Evolutionary conservation across 2,888 invertebrate genomes (phyloP).

Genomic region (Hemithea aestivaria): DNA sequence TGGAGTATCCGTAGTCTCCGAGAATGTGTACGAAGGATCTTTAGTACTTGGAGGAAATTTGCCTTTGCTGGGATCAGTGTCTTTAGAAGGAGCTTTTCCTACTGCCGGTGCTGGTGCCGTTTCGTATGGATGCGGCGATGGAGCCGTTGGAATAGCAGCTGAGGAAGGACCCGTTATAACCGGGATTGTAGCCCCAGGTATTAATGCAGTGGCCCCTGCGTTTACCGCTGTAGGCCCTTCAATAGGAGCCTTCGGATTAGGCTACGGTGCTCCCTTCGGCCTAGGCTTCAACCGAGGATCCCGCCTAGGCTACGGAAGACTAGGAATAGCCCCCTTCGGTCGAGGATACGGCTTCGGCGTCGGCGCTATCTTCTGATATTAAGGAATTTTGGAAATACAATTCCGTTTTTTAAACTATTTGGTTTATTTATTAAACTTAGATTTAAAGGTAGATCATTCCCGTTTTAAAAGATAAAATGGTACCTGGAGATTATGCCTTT

Average conservation of each 20-base stretch:
- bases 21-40: conserved; percentile 38
- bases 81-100: conserved; percentile 25
- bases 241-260: conserved; percentile 6
- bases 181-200: conserved; percentile 2
- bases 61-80: conserved; percentile 30
- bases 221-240: conserved; percentile 1
- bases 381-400: conserved; percentile 2
- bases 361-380: conserved; percentile 7
- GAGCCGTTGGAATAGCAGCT: conserved; percentile 24
- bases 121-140: conserved; percentile 31
- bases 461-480: no score
- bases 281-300: conserved; percentile 7
- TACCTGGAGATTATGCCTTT: no score
- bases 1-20: conserved; percentile 29
- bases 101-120: conserved; percentile 30
- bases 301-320: conserved; percentile 4
- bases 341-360: conserved; percentile 5
- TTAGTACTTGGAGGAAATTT: conserved; percentile 25
- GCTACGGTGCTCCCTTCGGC: conserved; percentile 6
- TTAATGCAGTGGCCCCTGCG: conserved; percentile 3
- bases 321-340: conserved; percentile 4
- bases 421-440: not conserved
- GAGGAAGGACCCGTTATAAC: conserved; percentile 30
- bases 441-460: no score
- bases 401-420: conserved; percentile 3